Evolutionary conservation across 2,113 vertebrate species (phyloP).

Genomic region (Trachemys scripta): DNA sequence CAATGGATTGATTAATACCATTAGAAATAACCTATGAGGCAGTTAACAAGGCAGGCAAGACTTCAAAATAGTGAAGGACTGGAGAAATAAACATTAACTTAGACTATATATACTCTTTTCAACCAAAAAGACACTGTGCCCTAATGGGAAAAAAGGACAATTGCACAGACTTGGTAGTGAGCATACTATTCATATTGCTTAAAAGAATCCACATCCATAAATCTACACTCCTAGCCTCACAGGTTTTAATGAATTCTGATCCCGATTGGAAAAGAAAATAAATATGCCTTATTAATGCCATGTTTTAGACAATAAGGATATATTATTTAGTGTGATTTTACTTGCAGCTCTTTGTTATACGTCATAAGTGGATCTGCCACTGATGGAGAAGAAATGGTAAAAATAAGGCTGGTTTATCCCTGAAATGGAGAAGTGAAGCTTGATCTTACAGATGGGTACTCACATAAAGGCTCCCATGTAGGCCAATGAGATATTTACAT

Average conservation of each 20-base stretch:
- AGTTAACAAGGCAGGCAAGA: not conserved
- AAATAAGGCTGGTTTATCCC: not conserved
- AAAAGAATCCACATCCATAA: not conserved
- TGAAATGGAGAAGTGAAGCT: not conserved
- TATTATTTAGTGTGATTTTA: not conserved
- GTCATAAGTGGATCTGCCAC: not conserved
- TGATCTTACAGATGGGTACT: not conserved
- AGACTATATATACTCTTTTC: not conserved
- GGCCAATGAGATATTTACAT: not conserved
- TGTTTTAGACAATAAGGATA: not conserved
- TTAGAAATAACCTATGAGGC: not conserved
- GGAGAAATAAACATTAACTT: not conserved
- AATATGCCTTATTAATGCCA: fast-evolving
- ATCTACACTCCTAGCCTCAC: not conserved
- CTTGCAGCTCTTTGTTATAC: not conserved
- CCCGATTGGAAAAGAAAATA: not conserved
- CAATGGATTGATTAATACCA: not conserved
- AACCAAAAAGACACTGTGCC: not conserved
- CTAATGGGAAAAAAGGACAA: not conserved
- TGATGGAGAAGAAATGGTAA: not conserved
- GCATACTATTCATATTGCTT: not conserved
- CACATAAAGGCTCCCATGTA: not conserved
- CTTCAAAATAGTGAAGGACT: not conserved
- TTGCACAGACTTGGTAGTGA: not conserved
- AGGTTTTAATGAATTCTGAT: not conserved